Evolutionary conservation across 2,888 invertebrate species (phyloP).

Genomic region (Drosophila subquinaria): DNA sequence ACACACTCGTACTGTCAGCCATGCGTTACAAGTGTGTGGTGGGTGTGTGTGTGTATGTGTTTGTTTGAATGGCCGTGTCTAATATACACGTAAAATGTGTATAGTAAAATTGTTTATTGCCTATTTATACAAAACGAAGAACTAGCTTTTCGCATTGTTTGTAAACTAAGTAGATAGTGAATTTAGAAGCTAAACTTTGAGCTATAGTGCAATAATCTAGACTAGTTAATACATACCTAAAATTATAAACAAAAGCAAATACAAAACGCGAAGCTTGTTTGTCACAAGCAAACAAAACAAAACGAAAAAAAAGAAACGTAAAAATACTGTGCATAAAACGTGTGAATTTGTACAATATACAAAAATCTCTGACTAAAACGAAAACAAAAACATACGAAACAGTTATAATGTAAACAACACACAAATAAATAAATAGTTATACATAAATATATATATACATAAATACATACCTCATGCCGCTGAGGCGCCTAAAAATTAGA

Average conservation of each 20-base stretch:
- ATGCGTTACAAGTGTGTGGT: constrained; percentile 29
- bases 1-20: constrained; percentile 61
- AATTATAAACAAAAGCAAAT: constrained; percentile 18
- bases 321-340: constrained; percentile 72
- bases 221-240: constrained; percentile 30
- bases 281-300: constrained; percentile 42
- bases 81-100: constrained; percentile 21
- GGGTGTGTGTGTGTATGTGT: constrained; percentile 14
- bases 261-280: constrained; percentile 17
- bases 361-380: constrained; percentile 23
- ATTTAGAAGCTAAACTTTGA: constrained; percentile 35
- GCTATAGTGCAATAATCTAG: constrained; percentile 70
- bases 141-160: constrained; percentile 46
- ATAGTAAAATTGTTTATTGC: constrained; percentile 52
- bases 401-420: constrained; percentile 19
- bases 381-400: constrained; percentile 9
- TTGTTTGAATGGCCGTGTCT: constrained; percentile 9
- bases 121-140: constrained; percentile 49
- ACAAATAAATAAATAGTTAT: constrained; percentile 26
- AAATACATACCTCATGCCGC: constrained; percentile 56
- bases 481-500: constrained; percentile 50
- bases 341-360: constrained; percentile 38
- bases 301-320: constrained; percentile 5
- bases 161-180: constrained; percentile 51
- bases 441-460: constrained; percentile 34